Conservation (phyloP, 37 sponge, comb jelly and placozoan genomes). For the Beroe forskalii region DNA sequence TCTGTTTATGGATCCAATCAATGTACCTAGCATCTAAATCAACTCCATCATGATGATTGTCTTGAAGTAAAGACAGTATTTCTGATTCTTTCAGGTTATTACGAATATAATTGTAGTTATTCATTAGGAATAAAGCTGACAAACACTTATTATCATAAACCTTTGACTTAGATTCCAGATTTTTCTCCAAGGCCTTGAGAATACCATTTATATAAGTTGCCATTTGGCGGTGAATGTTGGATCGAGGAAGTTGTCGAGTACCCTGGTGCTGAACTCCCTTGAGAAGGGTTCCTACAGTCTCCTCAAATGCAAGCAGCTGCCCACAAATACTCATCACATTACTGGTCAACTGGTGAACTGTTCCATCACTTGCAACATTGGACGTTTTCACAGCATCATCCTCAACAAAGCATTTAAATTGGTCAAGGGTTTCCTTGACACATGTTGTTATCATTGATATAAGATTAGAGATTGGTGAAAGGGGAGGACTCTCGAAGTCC, state of each 20-base stretch:
- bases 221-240: conserved; percentile 17
- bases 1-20: conserved; percentile 26
- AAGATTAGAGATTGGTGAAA: conserved; percentile 23
- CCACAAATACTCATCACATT: conserved; percentile 62
- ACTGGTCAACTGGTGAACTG: conserved; percentile 23
- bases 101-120: conserved; percentile 46
- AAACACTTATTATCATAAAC: conserved; percentile 50
- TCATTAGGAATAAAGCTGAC: conserved; percentile 49
- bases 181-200: conserved; percentile 20
- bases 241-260: conserved; percentile 19
- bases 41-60: conserved; percentile 19
- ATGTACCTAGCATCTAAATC: not conserved
- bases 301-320: not conserved
- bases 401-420: conserved; percentile 26
- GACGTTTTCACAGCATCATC: conserved; percentile 21
- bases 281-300: conserved; percentile 7
- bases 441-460: conserved; percentile 10
- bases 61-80: not conserved
- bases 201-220: conserved; percentile 8
- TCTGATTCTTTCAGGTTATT: not conserved
- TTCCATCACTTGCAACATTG: conserved; percentile 33
- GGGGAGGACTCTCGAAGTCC: not conserved
- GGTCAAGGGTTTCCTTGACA: conserved; percentile 40
- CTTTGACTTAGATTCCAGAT: conserved; percentile 23
- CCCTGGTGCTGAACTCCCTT: conserved; percentile 37